Evolutionary conservation across 1,140 invertebrate genomes (phyloP).

Genomic region (Eumeta japonica): DNA sequence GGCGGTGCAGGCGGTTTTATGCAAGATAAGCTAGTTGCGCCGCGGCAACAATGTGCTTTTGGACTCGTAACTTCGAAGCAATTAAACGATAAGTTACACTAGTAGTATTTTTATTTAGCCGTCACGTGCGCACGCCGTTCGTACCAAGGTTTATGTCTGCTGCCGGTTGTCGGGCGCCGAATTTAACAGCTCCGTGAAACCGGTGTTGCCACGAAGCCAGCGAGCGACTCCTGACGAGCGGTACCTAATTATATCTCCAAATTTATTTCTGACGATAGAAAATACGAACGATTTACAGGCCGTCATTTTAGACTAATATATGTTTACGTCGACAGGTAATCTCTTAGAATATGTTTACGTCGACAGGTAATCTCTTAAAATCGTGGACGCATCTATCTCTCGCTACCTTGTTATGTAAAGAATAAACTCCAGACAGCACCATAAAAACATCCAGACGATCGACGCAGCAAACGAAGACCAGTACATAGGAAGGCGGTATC

Average conservation of each 20-base stretch:
- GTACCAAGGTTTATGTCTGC: conserved; percentile 33
- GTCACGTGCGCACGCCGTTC: conserved; percentile 31
- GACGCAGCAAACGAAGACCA: too few relatives aligned
- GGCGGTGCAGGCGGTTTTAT: conserved; percentile 21
- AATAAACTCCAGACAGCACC: too few relatives aligned
- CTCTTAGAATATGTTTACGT: too few relatives aligned
- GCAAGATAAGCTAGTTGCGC: conserved; percentile 14
- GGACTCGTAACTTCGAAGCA: conserved; percentile 33
- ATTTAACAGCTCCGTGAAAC: conserved; percentile 32
- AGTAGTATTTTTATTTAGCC: conserved; percentile 40
- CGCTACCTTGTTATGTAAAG: too few relatives aligned
- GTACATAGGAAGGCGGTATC: conserved; percentile 45
- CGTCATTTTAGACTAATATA: too few relatives aligned
- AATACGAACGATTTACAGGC: too few relatives aligned
- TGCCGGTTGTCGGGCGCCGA: conserved; percentile 31
- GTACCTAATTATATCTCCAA: conserved; percentile 28
- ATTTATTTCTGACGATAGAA: conserved; percentile 20
- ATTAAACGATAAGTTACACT: conserved; percentile 40
- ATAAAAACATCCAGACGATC: too few relatives aligned
- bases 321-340: too few relatives aligned
- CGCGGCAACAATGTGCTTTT: conserved; percentile 24
- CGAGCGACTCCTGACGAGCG: conserved; percentile 20
- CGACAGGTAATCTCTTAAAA: too few relatives aligned
- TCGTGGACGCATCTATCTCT: too few relatives aligned
- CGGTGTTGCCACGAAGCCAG: conserved; percentile 23